Base-by-base conservation (phyloP, 2,113 vertebrate genomes). In the Rostratula benghalensis region DNA sequence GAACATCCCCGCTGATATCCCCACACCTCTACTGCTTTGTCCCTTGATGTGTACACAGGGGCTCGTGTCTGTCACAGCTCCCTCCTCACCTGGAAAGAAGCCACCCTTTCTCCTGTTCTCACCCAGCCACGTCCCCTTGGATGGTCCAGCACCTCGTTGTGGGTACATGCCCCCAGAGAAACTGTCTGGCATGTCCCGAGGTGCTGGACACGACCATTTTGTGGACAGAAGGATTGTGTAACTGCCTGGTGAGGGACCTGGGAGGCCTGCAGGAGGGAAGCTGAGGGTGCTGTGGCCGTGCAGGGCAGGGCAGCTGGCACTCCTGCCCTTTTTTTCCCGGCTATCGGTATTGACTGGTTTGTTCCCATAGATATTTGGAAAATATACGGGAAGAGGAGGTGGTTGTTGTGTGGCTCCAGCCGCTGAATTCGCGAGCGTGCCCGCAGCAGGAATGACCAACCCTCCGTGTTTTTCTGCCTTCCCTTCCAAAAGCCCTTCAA, bases 351-450 rank as follows among this genome's bases (percentile, higher is more conserved):
- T 95, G 87, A 33, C 39, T 25, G 0, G 0, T 81, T 78, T 64
- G 39, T 84, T 90, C 61, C 74, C 86, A 73, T 8, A 81, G 53
- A 14, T 71, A 64, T 69, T 53, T 91, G 76, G 57, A 41, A 92
- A 80, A 56, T 5, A 41, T 0, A 37, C 1, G 7, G 39, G 76
- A 75, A 79, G 80, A 2, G 3, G 27, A 10, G 13, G 23, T n/a
- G 37, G 21, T 11, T 1, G 28, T 50, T 53, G 39, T 10, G 67
- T 28, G 30, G 30, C 41, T 84, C 35, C 57, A 75, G 77, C 10
- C 0, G 0, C 45, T 59, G 22, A 43, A 9, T 53, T 73, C 61
- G 25, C 61, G 80, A 61, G 61, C 0, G 0, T 45, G 35, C 73
- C n/a, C 87, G 79, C 89, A 85, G 64, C 39, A 71, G 75, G 25